These are phyloP conservation scores for Gnathonemus echidnorhynchus DNA, from an alignment of 2,113 vertebrate species.

Conservation along the genomic window DNA sequence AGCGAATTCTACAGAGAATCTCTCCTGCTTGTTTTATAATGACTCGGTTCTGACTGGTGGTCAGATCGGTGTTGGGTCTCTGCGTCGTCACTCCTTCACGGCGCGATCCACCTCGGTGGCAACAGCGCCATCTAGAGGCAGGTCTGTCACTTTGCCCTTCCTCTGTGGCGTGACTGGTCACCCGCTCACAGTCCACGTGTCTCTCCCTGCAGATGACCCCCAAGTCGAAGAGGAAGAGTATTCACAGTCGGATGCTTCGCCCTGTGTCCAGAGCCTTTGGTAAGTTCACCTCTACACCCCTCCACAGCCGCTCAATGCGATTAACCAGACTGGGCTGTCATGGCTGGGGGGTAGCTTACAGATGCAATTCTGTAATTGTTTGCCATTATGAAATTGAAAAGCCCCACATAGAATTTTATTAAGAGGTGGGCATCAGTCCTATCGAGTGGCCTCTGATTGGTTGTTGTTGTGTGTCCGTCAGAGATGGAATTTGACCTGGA, in stretches of 20 bases:
- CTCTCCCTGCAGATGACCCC: slow-evolving; percentile 80
- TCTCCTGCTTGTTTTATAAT: not conserved
- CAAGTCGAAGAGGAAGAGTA: slow-evolving; percentile 95
- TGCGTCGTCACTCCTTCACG: not conserved
- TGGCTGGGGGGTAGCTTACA: not conserved
- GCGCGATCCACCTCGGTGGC: not conserved
- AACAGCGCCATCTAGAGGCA: not conserved
- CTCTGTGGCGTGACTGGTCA: not conserved
- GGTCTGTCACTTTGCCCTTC: not conserved
- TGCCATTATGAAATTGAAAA: not conserved
- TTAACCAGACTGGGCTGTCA: not conserved
- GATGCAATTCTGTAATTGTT: not conserved
- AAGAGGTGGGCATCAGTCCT: not conserved
- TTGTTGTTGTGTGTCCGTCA: slow-evolving; percentile 36
- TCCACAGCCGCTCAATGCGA: not conserved
- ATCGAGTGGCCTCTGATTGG: not conserved
- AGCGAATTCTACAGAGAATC: not conserved
- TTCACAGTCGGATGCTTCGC: slow-evolving; percentile 93
- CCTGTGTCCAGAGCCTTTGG: slow-evolving; percentile 94
- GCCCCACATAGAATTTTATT: not conserved
- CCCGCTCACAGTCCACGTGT: not conserved
- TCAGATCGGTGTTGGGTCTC: not conserved
- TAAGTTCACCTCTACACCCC: slow-evolving; percentile 40
- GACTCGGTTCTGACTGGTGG: not conserved
- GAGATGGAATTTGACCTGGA: slow-evolving; percentile 98